Percentiles rank a stretch among this genome's conserved stretches.
These are phyloP conservation scores for Trinectes maculatus DNA, from an alignment of 2,113 vertebrate genomes.

Conservation along the genomic window DNA sequence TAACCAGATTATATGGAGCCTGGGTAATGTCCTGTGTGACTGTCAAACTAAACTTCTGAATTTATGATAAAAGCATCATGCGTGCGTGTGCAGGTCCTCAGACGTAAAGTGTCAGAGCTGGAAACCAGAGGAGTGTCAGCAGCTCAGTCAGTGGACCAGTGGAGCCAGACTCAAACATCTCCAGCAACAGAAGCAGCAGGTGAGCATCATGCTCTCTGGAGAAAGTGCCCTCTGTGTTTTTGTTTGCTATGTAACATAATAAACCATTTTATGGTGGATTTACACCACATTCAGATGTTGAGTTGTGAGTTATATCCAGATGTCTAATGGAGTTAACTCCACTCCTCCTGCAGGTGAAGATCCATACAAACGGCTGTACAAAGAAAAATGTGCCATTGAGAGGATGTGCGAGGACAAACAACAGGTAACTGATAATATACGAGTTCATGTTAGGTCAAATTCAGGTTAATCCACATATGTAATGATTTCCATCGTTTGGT, in stretches of 20 bases:
- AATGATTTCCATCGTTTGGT: constrained; percentile 1
- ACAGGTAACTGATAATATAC: constrained; percentile 75
- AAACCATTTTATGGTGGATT: no score
- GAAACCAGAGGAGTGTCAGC: constrained; percentile 26
- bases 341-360: constrained; percentile 41
- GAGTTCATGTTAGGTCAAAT: background rate
- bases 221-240: background rate
- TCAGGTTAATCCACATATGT: background rate
- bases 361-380: constrained; percentile 56
- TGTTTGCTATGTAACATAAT: no score
- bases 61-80: background rate
- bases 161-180: constrained; percentile 48
- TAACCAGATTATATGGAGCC: no score
- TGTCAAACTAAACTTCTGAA: background rate
- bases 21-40: background rate
- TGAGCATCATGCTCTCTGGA: background rate
- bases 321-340: no score
- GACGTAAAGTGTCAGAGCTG: constrained; percentile 66
- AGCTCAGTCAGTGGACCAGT: constrained; percentile 23
- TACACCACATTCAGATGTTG: no score
- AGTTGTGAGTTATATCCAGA: no score
- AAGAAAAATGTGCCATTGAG: constrained; percentile 77
- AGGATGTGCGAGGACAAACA: constrained; percentile 84
- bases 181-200: constrained; percentile 29
- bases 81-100: constrained; percentile 63